Evolutionary conservation across 2,888 invertebrate species (phyloP).

Genomic region (Acronicta leporina): DNA sequence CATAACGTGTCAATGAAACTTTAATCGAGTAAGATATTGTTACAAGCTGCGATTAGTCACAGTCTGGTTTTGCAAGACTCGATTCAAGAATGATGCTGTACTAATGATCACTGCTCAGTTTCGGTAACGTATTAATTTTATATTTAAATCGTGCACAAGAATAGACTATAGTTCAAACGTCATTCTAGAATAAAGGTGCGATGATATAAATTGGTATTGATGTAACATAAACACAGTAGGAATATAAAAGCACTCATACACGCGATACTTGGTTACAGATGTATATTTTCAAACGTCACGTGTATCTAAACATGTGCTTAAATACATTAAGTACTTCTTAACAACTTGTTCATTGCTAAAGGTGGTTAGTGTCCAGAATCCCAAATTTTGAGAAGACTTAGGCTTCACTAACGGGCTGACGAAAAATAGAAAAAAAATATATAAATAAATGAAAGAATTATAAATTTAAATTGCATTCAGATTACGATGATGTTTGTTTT

Average conservation of each 20-base stretch:
- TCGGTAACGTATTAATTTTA: background rate
- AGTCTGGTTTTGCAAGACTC: slow-evolving; percentile 2
- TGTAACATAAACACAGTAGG: slow-evolving; percentile 28
- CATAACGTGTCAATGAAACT: background rate
- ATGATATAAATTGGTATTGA: slow-evolving; percentile 4
- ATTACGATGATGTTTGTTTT: too few species aligned
- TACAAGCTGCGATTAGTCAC: slow-evolving; percentile 19
- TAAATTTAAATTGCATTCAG: too few species aligned
- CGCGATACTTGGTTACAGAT: slow-evolving; percentile 26
- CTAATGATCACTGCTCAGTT: background rate
- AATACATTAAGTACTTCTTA: background rate
- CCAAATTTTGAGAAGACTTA: background rate
- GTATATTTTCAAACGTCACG: background rate
- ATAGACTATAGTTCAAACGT: background rate
- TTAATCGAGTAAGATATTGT: slow-evolving; percentile 11
- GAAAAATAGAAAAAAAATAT: slow-evolving; percentile 6
- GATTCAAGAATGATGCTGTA: background rate
- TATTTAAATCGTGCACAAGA: background rate
- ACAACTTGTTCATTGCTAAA: slow-evolving; percentile 7
- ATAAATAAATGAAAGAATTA: too few species aligned
- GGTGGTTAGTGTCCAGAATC: background rate
- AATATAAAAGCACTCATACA: slow-evolving; percentile 26
- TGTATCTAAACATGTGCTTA: background rate
- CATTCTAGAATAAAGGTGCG: background rate
- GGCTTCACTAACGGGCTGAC: slow-evolving; percentile 3